phyloP scores from a whole-genome alignment of 1,140 invertebrate genomes.

The Lepidurus packardi region DNA sequence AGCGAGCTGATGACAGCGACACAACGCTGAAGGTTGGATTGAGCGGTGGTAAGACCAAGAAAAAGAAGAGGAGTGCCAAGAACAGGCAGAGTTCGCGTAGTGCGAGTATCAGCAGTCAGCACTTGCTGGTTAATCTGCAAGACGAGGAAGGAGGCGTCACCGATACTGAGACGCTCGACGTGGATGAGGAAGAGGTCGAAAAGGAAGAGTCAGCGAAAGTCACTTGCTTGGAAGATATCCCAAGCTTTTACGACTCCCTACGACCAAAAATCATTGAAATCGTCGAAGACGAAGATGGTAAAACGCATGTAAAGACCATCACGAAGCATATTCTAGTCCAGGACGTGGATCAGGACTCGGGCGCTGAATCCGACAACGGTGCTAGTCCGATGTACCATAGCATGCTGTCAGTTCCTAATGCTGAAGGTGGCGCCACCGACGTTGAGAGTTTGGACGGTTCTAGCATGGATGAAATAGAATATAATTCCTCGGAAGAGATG shows the following conservation, averaged over 20 bases:
- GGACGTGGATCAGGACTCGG: background rate
- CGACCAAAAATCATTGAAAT: slow-evolving; percentile 31
- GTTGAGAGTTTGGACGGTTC: slow-evolving; percentile 30
- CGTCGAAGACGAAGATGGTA: slow-evolving; percentile 33
- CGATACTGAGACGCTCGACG: slow-evolving; percentile 31
- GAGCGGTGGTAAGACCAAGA: background rate
- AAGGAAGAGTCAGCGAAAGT: slow-evolving; percentile 13
- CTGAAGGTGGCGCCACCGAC: slow-evolving; percentile 31
- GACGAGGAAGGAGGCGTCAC: slow-evolving; percentile 29
- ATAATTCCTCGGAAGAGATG: slow-evolving; percentile 9
- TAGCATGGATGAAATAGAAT: slow-evolving; percentile 18
- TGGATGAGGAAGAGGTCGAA: slow-evolving; percentile 27
- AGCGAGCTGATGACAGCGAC: background rate
- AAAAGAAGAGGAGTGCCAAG: background rate
- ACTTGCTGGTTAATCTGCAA: background rate
- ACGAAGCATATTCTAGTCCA: slow-evolving; percentile 27
- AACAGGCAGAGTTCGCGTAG: background rate
- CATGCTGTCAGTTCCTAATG: slow-evolving; percentile 19
- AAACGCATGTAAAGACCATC: slow-evolving; percentile 32
- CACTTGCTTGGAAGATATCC: slow-evolving; percentile 32
- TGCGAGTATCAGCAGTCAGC: background rate
- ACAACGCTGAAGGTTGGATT: background rate
- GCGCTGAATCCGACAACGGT: background rate
- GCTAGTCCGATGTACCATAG: background rate
- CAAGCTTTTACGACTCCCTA: slow-evolving; percentile 32